Evolutionary conservation across 1,140 invertebrate species (phyloP), one percentile per base, ranked within the genome.

Genomic region (Scaptomyza montana): DNA sequence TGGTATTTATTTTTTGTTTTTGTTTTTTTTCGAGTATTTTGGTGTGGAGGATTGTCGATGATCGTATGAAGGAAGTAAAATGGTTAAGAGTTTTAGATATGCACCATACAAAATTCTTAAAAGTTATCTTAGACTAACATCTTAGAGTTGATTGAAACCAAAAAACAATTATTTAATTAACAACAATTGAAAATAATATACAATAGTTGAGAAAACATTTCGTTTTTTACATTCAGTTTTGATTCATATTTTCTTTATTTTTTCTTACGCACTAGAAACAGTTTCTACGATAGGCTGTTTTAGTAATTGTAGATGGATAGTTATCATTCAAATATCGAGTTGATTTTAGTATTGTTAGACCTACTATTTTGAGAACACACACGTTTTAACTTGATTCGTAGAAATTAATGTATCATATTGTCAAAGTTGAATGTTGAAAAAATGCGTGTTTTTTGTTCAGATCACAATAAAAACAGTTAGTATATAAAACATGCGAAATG

Each of bases 351-450:
- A 66, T 61, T 49, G 41, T 54, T 60, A 70, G 53, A 69, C 66
- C 73, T 72, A 78, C 73, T 67, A 78, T 72, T 68, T 87, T 89
- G 84, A 89, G 84, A 89, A 89, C 84, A 89, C 81, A 86, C 80
- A 89, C 70, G 62, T 64, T 84, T 66, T 36, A 51, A 33, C 47
- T 57, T 41, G 16, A 19, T 45, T 33, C 7, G 13, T 47, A 30
- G 41, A 41, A 68, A 45, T 62, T 8, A 41, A 36, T 54, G 16
- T 9, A 49, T 21, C 21, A 45, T 45, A 30, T 59, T 46, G 16
- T 60, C 36, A 36, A 33, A 67, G 39, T 33, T 55, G 13, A 68
- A 55, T 55, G 39, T 16, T 43, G 33, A 65, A 71, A 13, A 49
- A 69, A 50, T 56, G 10, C 47, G 68, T 71, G 62, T 46, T 65